Conservation (phyloP, 2,888 invertebrate species). For the Sylvicola cinctus region DNA sequence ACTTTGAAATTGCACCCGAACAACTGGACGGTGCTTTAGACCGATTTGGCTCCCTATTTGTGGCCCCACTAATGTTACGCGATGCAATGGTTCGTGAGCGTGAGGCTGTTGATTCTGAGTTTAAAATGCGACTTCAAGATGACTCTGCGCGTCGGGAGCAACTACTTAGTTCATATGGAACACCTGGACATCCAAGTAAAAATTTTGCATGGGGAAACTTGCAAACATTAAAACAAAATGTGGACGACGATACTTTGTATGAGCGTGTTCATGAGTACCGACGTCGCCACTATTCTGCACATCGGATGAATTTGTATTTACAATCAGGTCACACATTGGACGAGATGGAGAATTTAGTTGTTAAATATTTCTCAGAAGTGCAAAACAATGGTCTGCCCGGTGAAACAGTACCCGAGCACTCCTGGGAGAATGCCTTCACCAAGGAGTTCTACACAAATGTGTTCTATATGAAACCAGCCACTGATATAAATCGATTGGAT, state of each 20-base stretch:
- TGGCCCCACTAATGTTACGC: conserved; percentile 62
- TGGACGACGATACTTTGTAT: conserved; percentile 46
- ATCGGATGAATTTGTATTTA: conserved; percentile 71
- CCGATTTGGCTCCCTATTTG: conserved; percentile 76
- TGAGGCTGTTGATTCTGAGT: conserved; percentile 78
- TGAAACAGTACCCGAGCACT: conserved; percentile 29
- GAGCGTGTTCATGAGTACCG: conserved; percentile 51
- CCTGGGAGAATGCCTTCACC: conserved; percentile 20
- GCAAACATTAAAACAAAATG: conserved; percentile 43
- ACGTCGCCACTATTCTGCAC: conserved; percentile 60
- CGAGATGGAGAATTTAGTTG: conserved; percentile 16
- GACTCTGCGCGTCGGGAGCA: conserved; percentile 60
- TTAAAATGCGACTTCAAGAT: conserved; percentile 55
- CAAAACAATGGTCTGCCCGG: conserved; percentile 41
- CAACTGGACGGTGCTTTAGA: conserved; percentile 57
- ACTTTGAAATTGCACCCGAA: conserved; percentile 72
- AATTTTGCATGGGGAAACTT: conserved; percentile 78
- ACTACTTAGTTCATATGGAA: conserved; percentile 46
- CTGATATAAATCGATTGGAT: conserved; percentile 45
- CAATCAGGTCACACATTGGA: conserved; percentile 34
- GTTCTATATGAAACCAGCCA: conserved; percentile 55
- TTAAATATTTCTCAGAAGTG: conserved; percentile 44
- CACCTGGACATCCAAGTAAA: conserved; percentile 39
- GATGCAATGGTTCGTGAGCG: conserved; percentile 73
- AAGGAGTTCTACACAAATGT: conserved; percentile 18